Percentiles rank a stretch among this genome's conserved stretches.
Evolutionary conservation across 1,140 invertebrate genomes (phyloP).

Genomic region (Drosophila kikkawai): DNA sequence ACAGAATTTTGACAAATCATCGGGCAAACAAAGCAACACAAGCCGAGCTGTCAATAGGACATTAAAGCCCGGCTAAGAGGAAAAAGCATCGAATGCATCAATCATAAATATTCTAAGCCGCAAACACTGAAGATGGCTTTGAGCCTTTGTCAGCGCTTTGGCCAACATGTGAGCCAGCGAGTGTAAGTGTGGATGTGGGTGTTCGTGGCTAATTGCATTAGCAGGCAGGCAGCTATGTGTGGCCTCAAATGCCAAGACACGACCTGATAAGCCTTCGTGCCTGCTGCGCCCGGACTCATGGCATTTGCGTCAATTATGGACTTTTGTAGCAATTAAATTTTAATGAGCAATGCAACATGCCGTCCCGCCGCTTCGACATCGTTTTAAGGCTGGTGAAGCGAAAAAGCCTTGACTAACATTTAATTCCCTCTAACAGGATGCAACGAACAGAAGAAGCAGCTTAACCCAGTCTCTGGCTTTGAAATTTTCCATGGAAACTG

Average conservation of each 20-base stretch:
- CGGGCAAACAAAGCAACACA: slow-evolving; percentile 58
- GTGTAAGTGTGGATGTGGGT: slow-evolving; percentile 8
- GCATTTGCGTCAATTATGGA: slow-evolving; percentile 67
- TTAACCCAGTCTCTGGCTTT: slow-evolving; percentile 2
- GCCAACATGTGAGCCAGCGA: not conserved
- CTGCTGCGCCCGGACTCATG: slow-evolving; percentile 16
- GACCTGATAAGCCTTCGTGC: slow-evolving; percentile 59
- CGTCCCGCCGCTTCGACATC: slow-evolving; percentile 1
- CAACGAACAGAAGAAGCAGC: slow-evolving; percentile 6
- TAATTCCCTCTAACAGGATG: slow-evolving; percentile 11
- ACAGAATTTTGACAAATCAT: slow-evolving; percentile 72
- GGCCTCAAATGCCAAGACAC: slow-evolving; percentile 60
- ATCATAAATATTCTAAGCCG: slow-evolving; percentile 79
- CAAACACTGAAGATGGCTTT: slow-evolving; percentile 56
- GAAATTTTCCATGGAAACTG: not conserved
- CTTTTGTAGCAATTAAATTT: slow-evolving; percentile 69
- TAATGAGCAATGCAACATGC: slow-evolving; percentile 62
- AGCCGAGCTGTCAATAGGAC: slow-evolving; percentile 54
- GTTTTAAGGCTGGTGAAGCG: slow-evolving; percentile 14
- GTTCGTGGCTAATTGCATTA: slow-evolving; percentile 71
- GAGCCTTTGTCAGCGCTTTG: slow-evolving; percentile 30
- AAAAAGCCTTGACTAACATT: slow-evolving; percentile 7
- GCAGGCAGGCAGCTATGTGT: slow-evolving; percentile 22
- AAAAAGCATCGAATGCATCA: slow-evolving; percentile 64
- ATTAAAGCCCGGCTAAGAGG: slow-evolving; percentile 35